A percentile compares a stretch with the other conserved stretches of the same genome.
These are phyloP conservation scores for Okapia johnstoni DNA, from an alignment of 2,113 vertebrate species.

Conservation along the genomic window DNA sequence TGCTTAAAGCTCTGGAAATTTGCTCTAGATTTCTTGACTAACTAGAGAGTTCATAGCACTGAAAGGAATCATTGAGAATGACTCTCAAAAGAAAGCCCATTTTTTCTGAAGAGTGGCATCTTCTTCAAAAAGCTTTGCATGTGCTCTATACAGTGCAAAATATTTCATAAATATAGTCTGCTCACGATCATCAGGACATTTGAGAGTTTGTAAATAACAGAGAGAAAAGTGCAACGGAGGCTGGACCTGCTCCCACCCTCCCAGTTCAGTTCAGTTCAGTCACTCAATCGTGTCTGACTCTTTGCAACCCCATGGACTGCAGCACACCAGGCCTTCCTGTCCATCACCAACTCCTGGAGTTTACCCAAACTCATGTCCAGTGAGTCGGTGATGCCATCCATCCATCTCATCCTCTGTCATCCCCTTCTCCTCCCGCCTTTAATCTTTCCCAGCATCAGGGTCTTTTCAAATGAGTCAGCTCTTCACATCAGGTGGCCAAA, in stretches of 20 bases:
- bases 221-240: background rate
- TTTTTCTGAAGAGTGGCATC: background rate
- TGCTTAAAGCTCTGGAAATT: background rate
- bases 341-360: background rate
- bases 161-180: background rate
- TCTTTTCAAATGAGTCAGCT: background rate
- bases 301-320: background rate
- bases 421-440: accelerated
- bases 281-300: background rate
- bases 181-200: background rate
- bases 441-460: background rate
- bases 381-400: background rate
- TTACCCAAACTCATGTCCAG: background rate
- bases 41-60: background rate
- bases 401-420: background rate
- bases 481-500: background rate
- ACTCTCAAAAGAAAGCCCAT: background rate
- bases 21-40: background rate
- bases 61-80: background rate
- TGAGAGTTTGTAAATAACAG: background rate
- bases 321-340: background rate
- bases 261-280: background rate
- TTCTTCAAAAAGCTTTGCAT: background rate
- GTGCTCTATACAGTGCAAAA: background rate
- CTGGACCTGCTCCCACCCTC: background rate